Percentiles rank a stretch among this genome's conserved stretches.
phyloP scores from a whole-genome alignment of 1,140 invertebrate species.

The Harlomillsia oculata region DNA sequence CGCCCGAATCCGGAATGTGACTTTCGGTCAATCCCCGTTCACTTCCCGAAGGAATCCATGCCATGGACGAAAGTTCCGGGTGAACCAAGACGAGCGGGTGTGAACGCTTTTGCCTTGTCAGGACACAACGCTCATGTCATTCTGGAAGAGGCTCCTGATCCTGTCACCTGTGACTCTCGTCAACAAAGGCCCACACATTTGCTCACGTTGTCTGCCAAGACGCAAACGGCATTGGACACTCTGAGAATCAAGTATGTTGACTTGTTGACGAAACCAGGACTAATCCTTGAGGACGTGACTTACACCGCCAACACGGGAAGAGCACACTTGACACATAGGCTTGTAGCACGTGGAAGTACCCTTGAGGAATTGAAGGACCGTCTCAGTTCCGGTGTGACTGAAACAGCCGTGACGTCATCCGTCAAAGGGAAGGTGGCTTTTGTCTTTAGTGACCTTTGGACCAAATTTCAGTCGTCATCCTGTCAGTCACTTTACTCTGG shows the following conservation, averaged over 20 bases:
- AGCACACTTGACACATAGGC: conserved; percentile 6
- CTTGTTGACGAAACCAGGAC: neutral
- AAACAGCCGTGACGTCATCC: too few relatives aligned
- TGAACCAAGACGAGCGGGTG: neutral
- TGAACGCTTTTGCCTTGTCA: conserved; percentile 13
- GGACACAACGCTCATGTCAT: conserved; percentile 15
- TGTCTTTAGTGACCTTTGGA: neutral
- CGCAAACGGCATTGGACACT: conserved; percentile 9
- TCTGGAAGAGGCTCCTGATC: neutral
- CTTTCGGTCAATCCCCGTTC: neutral
- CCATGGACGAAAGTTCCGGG: neutral
- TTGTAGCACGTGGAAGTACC: neutral
- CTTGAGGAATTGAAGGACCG: neutral
- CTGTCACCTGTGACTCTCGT: neutral
- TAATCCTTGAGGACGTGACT: neutral
- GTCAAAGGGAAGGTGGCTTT: neutral
- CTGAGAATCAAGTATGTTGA: neutral
- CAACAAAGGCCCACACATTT: neutral
- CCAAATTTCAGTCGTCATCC: neutral
- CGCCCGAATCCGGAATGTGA: neutral
- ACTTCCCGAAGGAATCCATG: neutral
- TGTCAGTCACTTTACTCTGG: too few relatives aligned
- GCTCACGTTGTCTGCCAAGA: neutral
- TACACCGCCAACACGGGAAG: conserved; percentile 1
- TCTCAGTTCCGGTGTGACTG: too few relatives aligned